Evolutionary conservation across 2,888 invertebrate genomes (phyloP), one percentile per base, ranked within the genome.

Genomic region (Parthenolecanium corni): DNA sequence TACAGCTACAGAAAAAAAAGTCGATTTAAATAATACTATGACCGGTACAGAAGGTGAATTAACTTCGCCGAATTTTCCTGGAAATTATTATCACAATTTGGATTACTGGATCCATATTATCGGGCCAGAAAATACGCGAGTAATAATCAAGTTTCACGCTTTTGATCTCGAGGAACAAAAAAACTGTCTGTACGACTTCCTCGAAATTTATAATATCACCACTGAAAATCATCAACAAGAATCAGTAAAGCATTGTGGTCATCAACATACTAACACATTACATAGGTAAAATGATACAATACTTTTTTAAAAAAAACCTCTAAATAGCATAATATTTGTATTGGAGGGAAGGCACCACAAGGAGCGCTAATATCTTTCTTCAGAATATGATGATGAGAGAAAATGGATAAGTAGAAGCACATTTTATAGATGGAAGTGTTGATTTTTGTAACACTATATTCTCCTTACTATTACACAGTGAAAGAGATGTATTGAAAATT

Each of bases 181-280:
- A 65, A 82, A 87, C 70, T 89, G 89, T 70, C 78, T 88, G 2
- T 89, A 89, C 72, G 89, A 89, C 73, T 87, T 79, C 71, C 78
- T 88, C 44, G 83, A 85, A 74, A 78, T 87, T 67, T 52, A 64
- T 46, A 42, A 49, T 31, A 52, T 2, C n/a, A 25, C 11, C 42
- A 38, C 3, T 6, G 6, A 11, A 12, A 20, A n/a, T 36, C 42
- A 53, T 44, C 23, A 36, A 18, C 4, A 42, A 21, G 51, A 40
- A 14, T 66, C 66, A 1, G 64, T 64, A n/a, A 54, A 65, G 40
- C 61, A 67, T 18, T 69, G 69, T 57, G 69, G 68, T 1, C 66
- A 68, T 56, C 66, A 68, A 38, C 62, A 64, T 54, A 31, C 54
- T 18, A 52, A 62, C 21, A 20, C 36, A 20, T 40, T 62, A 21